Percentiles rank a stretch among this genome's conserved stretches.
These are phyloP conservation scores for Glyphotaelius pellucidus DNA, from an alignment of 2,888 invertebrate genomes.

Conservation along the genomic window DNA sequence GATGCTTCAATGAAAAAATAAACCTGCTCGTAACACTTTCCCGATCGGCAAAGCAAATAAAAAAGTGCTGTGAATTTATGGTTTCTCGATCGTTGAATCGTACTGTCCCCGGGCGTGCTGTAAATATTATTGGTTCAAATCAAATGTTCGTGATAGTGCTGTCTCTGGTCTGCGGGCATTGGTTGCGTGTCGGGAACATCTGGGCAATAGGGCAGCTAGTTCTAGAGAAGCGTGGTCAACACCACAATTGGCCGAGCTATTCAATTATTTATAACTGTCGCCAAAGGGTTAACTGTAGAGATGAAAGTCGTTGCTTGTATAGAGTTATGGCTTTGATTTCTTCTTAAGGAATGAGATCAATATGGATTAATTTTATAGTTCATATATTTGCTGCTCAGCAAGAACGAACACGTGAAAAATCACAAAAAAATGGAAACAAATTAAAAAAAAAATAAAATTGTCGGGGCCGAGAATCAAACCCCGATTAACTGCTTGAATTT, in stretches of 20 bases:
- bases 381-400: not conserved
- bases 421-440: too few relatives aligned
- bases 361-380: not conserved
- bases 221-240: constrained; percentile 26
- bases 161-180: constrained; percentile 42
- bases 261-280: constrained; percentile 43
- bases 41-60: not conserved
- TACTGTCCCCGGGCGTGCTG: constrained; percentile 7
- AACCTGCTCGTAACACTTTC: constrained; percentile 22
- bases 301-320: not conserved
- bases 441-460: too few relatives aligned
- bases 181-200: constrained; percentile 43
- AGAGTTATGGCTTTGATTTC: constrained; percentile 6
- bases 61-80: not conserved
- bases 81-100: constrained; percentile 29
- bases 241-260: constrained; percentile 8
- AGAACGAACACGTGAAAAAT: not conserved
- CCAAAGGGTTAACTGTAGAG: constrained; percentile 35
- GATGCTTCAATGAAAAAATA: not conserved
- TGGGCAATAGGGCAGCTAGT: not conserved
- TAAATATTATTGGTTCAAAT: constrained; percentile 41
- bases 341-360: not conserved
- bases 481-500: too few relatives aligned
- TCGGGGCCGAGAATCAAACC: too few relatives aligned
- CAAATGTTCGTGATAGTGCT: constrained; percentile 47